phyloP scores from a whole-genome alignment of 2,888 invertebrate species.

The Dicyrtomina minuta region DNA sequence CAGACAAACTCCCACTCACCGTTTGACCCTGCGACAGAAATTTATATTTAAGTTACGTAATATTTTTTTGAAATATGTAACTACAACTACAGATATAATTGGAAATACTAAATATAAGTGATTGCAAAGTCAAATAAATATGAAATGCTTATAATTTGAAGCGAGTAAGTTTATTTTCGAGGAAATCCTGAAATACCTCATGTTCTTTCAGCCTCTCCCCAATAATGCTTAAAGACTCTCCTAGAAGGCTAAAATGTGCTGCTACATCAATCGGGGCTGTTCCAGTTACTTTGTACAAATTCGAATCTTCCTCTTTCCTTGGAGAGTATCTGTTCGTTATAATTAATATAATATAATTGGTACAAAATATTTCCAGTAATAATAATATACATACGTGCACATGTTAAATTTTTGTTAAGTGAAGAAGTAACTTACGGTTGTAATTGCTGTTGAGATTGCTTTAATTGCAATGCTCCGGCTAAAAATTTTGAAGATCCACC shows the following conservation, averaged over 20 bases:
- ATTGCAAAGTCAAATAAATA: neutral
- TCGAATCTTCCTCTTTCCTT: conserved; percentile 38
- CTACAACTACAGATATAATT: too few relatives aligned
- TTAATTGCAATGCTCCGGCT: conserved; percentile 2
- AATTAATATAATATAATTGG: too few relatives aligned
- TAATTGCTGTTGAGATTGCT: conserved; percentile 14
- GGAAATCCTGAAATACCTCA: too few relatives aligned
- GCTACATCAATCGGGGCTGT: conserved; percentile 86
- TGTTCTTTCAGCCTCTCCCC: conserved; percentile 91
- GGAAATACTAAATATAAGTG: neutral
- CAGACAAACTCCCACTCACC: conserved; percentile 90
- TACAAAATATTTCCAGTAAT: neutral
- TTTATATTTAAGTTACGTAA: too few relatives aligned
- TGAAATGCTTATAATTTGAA: too few relatives aligned
- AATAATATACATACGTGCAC: neutral
- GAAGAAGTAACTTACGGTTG: neutral
- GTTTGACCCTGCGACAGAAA: conserved; percentile 77
- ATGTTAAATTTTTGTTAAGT: neutral
- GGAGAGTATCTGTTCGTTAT: conserved; percentile 39
- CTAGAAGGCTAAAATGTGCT: conserved; percentile 85
- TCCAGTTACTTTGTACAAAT: conserved; percentile 66
- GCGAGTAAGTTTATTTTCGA: conserved; percentile 4
- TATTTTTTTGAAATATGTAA: too few relatives aligned
- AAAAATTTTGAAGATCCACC: neutral
- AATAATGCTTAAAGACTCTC: conserved; percentile 90